A percentile compares a stretch with the other conserved stretches of the same genome.
Evolutionary conservation across 2,113 vertebrate species (phyloP).

Genomic region (Rhipidura dahli): DNA sequence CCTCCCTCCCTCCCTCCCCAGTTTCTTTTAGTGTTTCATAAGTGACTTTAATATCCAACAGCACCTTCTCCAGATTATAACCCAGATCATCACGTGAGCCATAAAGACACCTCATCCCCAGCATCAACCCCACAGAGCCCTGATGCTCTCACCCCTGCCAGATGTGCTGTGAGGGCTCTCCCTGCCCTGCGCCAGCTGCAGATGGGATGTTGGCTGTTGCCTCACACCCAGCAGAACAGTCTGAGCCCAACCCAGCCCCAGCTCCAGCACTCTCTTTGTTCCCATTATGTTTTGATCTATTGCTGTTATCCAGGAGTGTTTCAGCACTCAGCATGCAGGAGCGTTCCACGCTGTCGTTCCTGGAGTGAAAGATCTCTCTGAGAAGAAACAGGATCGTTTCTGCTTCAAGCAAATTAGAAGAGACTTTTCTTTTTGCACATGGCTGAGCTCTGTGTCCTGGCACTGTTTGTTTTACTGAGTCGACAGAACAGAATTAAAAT

Average conservation of each 20-base stretch:
- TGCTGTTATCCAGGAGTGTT: neutral
- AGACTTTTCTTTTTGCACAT: neutral
- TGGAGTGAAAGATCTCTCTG: neutral
- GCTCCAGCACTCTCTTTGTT: neutral
- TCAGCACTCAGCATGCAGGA: neutral
- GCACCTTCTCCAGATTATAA: neutral
- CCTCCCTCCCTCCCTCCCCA: neutral
- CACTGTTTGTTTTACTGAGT: neutral
- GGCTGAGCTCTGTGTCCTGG: neutral
- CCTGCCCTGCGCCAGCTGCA: neutral
- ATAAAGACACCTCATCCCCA: rapidly evolving
- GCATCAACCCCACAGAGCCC: rapidly evolving
- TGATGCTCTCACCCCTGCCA: rapidly evolving
- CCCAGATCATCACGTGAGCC: neutral
- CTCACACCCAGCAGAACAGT: neutral
- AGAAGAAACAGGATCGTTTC: neutral
- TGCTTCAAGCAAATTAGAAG: neutral
- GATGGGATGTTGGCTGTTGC: neutral
- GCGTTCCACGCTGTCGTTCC: rapidly evolving
- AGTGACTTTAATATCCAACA: neutral
- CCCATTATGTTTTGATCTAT: neutral
- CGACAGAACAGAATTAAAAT: neutral
- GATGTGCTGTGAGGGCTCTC: rapidly evolving
- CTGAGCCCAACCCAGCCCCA: neutral
- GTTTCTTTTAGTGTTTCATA: neutral